A percentile compares a stretch with the other conserved stretches of the same genome.
phyloP scores from a whole-genome alignment of 2,113 vertebrate species.

The Andinoacara biseriatus region DNA sequence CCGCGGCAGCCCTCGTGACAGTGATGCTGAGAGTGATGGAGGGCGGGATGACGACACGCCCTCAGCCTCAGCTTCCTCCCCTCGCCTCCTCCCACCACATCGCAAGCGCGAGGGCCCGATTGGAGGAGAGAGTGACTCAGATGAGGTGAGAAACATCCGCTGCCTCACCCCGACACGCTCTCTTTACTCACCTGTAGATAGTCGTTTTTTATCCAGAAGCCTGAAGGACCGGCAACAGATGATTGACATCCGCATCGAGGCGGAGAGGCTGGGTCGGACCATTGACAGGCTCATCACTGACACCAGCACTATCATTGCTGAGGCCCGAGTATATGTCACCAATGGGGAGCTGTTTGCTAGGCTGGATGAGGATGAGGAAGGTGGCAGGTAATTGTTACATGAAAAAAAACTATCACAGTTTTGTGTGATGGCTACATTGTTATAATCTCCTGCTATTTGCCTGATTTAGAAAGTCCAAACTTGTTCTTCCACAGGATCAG shows the following conservation, averaged over 20 bases:
- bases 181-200: constrained; percentile 86
- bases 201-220: constrained; percentile 90
- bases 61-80: constrained; percentile 61
- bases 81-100: constrained; percentile 89
- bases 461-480: background rate
- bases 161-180: constrained; percentile 94
- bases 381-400: constrained; percentile 78
- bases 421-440: background rate
- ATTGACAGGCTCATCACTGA: constrained; percentile 96
- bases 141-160: constrained; percentile 95
- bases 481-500: constrained; percentile 81
- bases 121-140: constrained; percentile 94
- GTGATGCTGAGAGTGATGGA: constrained; percentile 92
- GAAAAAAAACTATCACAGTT: background rate
- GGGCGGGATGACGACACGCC: constrained; percentile 89
- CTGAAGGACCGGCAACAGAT: constrained; percentile 96
- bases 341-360: constrained; percentile 94
- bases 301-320: constrained; percentile 96
- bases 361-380: constrained; percentile 95
- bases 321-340: constrained; percentile 93
- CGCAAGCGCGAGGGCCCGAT: constrained; percentile 96
- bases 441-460: background rate
- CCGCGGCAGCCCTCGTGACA: constrained; percentile 92
- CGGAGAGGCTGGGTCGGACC: constrained; percentile 94
- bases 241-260: constrained; percentile 97